phyloP scores from a whole-genome alignment of 2,888 invertebrate genomes.

The Drosophila suboccidentalis region DNA sequence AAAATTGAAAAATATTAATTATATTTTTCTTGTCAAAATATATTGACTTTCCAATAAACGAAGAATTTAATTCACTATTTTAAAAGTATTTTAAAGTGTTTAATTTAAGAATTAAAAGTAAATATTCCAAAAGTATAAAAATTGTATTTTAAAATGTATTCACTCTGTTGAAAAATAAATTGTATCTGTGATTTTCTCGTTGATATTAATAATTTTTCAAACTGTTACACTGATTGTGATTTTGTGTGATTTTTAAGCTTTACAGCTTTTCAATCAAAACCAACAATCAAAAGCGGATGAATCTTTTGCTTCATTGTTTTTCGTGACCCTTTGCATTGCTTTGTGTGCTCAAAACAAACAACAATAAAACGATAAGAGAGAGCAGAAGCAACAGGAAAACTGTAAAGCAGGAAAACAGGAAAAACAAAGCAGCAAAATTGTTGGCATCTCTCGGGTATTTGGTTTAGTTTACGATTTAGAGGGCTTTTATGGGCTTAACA shows the following conservation, averaged over 20 bases:
- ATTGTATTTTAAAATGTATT: no score
- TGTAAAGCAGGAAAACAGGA: slow-evolving; percentile 6
- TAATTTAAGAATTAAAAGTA: no score
- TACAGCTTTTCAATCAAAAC: slow-evolving; percentile 29
- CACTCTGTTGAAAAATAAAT: no score
- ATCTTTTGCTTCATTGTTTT: slow-evolving; percentile 27
- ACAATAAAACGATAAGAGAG: slow-evolving; percentile 21
- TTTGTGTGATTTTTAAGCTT: slow-evolving; percentile 34
- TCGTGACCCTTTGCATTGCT: slow-evolving; percentile 25
- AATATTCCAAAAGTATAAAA: no score
- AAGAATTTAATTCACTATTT: no score
- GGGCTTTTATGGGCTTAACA: slow-evolving; percentile 70
- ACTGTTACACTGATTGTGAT: slow-evolving; percentile 17
- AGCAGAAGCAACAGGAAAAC: slow-evolving; percentile 11
- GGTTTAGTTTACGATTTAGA: slow-evolving; percentile 57
- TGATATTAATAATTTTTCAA: neutral
- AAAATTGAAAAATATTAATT: no score
- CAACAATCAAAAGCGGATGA: slow-evolving; percentile 29
- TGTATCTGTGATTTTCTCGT: neutral
- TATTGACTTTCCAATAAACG: no score
- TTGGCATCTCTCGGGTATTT: slow-evolving; percentile 37
- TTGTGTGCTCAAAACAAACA: slow-evolving; percentile 16
- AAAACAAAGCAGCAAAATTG: slow-evolving; percentile 17
- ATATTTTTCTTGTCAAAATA: no score
- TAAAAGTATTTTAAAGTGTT: no score